phyloP scores from a whole-genome alignment of 2,113 vertebrate species.

The Callopanchax toddi region DNA sequence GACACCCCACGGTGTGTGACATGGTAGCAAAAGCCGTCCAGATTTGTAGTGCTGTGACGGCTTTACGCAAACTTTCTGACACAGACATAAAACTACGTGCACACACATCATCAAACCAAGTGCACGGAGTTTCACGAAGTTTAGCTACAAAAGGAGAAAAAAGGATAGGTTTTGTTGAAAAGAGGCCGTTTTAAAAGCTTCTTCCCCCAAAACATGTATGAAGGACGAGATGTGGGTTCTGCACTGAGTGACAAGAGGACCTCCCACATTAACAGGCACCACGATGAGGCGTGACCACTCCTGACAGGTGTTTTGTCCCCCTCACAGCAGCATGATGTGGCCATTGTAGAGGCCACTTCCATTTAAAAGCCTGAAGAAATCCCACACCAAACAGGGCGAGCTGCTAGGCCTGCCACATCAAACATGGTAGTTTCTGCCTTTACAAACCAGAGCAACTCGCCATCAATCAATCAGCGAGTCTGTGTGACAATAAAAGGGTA shows the following conservation, averaged over 20 bases:
- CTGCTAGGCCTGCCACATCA: slow-evolving; percentile 33
- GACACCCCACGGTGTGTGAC: slow-evolving; percentile 24
- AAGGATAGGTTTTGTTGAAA: slow-evolving; percentile 3
- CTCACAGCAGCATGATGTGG: slow-evolving; percentile 46
- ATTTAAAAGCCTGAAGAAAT: slow-evolving; percentile 50
- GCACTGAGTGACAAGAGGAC: slow-evolving; percentile 59
- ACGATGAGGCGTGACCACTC: slow-evolving; percentile 65
- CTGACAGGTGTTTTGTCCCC: slow-evolving; percentile 76
- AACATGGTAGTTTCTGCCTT: slow-evolving; percentile 29
- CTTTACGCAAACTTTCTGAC: background rate
- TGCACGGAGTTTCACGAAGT: background rate
- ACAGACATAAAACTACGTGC: background rate
- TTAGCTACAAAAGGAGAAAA: background rate
- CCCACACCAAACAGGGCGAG: slow-evolving; percentile 36
- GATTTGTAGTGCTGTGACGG: slow-evolving; percentile 3
- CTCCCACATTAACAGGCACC: slow-evolving; percentile 65
- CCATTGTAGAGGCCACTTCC: slow-evolving; percentile 52
- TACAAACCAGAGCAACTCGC: slow-evolving; percentile 20
- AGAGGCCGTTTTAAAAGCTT: slow-evolving; percentile 42
- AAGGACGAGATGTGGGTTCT: slow-evolving; percentile 31
- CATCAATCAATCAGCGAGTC: slow-evolving; percentile 44
- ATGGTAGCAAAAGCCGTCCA: slow-evolving; percentile 12
- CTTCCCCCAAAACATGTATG: slow-evolving; percentile 40
- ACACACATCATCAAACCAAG: background rate
- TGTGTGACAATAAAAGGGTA: slow-evolving; percentile 12